Base-by-base conservation (phyloP, 2,888 invertebrate genomes). In the Pogonocherus hispidulus region DNA sequence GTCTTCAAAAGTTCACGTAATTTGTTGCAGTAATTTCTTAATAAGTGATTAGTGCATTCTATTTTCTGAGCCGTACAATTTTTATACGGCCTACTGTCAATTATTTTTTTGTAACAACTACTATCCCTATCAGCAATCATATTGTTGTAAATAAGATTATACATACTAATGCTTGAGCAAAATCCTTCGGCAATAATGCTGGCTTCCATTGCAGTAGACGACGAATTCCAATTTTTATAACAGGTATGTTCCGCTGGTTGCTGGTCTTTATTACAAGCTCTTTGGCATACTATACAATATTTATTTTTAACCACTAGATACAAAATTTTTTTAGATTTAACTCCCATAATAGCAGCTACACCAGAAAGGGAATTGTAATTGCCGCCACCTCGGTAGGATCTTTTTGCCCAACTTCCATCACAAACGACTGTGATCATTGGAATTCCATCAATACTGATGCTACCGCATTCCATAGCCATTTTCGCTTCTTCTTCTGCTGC, bases 101-200 rank as follows among this genome's bases (percentile, higher is more conserved):
- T 92, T 87, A 66, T n/a, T 54, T 64, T 80, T 11, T 16, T 16
- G 5, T 16, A 52, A 32, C 52, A 52, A 2, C 19, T 46, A 18
- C 46, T 46, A 46, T 76, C 73, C 0, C 72, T 71, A 66, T 74
- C 72, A 14, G 66, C 75, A 22, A 76, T 57, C 52, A 72, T 64
- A 22, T 63, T 57, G 9, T 49, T 64, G 46, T 71, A 76, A 41
- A 60, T 56, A 3, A 76, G n/a, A 14, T 51, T 46, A 55, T 74
- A 71, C 69, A 67, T 68, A 6, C 60, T 20, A n/a, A 66, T 23
- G 19, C 72, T 73, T 14, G 6, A n/a, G 49, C 32, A 47, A 67
- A 75, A 75, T 3, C 73, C 68, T 52, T 69, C 66, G 9, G 9
- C 32, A 9, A 52, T 16, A 6, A 52, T 52, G 11, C 9, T 18